A percentile compares a stretch with the other conserved stretches of the same genome.
Conservation (phyloP, 1,140 invertebrate genomes). For the Sinella curviseta region DNA sequence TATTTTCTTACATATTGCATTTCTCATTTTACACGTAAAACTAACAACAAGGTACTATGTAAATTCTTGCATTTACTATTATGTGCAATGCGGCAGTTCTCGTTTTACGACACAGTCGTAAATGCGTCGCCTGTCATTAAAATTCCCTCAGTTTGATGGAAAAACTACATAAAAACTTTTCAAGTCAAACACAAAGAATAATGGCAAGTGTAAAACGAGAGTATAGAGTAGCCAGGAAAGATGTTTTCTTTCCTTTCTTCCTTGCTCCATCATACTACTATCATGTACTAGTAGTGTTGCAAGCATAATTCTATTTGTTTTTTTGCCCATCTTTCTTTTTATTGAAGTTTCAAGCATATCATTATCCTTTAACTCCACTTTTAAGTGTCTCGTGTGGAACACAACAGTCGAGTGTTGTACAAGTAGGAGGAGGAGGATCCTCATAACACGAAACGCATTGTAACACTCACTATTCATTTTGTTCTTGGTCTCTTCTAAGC, state of each 20-base stretch:
- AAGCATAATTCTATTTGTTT: too few relatives aligned
- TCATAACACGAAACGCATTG: too few relatives aligned
- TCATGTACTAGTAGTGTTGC: too few relatives aligned
- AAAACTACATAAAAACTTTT: not conserved
- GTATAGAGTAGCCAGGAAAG: not conserved
- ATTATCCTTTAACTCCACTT: not conserved
- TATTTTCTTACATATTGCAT: not conserved
- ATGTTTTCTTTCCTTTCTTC: not conserved
- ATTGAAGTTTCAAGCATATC: not conserved
- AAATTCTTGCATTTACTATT: not conserved
- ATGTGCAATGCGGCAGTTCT: not conserved
- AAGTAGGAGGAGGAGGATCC: not conserved
- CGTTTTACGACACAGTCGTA: slow-evolving; percentile 24
- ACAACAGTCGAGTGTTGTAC: too few relatives aligned
- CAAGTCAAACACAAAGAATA: not conserved
- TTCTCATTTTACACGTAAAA: too few relatives aligned
- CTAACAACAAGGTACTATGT: too few relatives aligned
- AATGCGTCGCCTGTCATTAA: slow-evolving; percentile 26
- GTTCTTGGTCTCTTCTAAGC: not conserved
- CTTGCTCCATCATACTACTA: too few relatives aligned
- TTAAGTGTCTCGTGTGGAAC: too few relatives aligned
- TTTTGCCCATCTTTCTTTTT: not conserved
- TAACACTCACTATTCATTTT: too few relatives aligned
- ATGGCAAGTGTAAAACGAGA: not conserved
- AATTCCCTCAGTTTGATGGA: slow-evolving; percentile 25